Percentiles rank a stretch among this genome's conserved stretches.
These are phyloP conservation scores for Dasyurus viverrinus DNA, from an alignment of 2,113 vertebrate genomes.

Conservation along the genomic window DNA sequence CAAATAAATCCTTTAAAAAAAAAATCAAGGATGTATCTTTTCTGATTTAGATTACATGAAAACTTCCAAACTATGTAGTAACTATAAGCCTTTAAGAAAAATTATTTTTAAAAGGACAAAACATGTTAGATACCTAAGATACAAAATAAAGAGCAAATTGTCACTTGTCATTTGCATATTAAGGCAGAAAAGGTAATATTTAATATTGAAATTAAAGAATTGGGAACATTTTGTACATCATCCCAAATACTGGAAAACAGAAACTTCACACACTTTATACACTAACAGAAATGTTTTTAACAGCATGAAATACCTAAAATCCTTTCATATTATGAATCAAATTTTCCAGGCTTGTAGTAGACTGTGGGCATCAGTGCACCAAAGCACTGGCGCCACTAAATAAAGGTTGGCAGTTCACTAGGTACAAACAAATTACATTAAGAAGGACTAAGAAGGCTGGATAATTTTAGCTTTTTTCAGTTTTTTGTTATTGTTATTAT, in stretches of 20 bases:
- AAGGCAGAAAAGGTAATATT: constrained; percentile 60
- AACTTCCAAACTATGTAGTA: constrained; percentile 45
- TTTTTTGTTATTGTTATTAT: neutral
- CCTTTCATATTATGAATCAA: constrained; percentile 25
- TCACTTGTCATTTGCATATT: constrained; percentile 38
- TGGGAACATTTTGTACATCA: constrained; percentile 54
- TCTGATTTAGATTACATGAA: constrained; percentile 37
- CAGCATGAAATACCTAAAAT: constrained; percentile 30
- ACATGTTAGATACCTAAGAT: neutral
- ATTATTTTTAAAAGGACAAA: neutral
- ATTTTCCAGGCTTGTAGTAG: constrained; percentile 45
- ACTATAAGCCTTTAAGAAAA: constrained; percentile 51
- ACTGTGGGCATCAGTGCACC: constrained; percentile 6
- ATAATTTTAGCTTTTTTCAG: neutral
- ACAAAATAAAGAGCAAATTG: constrained; percentile 34
- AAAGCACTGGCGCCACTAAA: constrained; percentile 14
- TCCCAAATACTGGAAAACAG: constrained; percentile 30
- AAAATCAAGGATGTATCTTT: constrained; percentile 44
- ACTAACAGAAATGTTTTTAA: constrained; percentile 54
- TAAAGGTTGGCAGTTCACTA: neutral
- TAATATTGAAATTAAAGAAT: constrained; percentile 28
- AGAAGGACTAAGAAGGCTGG: constrained; percentile 8
- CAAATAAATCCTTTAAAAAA: constrained; percentile 50
- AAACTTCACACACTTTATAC: constrained; percentile 49
- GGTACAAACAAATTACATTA: constrained; percentile 24